These are phyloP conservation scores for Pocota personata DNA, from an alignment of 2,888 invertebrate genomes.

Conservation along the genomic window DNA sequence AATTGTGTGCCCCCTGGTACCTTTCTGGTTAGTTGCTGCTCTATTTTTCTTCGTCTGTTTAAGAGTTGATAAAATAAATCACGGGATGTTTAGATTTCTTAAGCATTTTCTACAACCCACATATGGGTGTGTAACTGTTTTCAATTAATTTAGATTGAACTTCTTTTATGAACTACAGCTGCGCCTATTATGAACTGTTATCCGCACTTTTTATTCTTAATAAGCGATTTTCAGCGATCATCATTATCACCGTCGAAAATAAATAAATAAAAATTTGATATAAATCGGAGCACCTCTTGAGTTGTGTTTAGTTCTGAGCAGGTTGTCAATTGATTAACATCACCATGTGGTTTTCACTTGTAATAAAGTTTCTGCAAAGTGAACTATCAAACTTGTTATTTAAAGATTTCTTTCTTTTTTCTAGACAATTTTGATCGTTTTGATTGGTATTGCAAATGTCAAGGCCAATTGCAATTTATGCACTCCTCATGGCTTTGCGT, in stretches of 20 bases:
- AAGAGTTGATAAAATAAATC: too few relatives aligned
- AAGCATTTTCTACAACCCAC: too few relatives aligned
- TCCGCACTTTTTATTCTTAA: too few relatives aligned
- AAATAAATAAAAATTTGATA: conserved; percentile 35
- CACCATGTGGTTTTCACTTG: conserved; percentile 36
- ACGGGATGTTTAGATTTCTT: too few relatives aligned
- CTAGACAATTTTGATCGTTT: conserved; percentile 23
- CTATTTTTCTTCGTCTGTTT: too few relatives aligned
- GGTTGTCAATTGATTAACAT: not conserved
- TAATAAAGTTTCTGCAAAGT: not conserved
- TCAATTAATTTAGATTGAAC: too few relatives aligned
- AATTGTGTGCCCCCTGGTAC: too few relatives aligned
- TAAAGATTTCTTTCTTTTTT: not conserved
- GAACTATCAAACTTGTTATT: not conserved
- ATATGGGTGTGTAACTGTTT: too few relatives aligned
- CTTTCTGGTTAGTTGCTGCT: too few relatives aligned
- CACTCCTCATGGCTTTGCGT: conserved; percentile 73
- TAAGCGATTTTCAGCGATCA: conserved; percentile 9
- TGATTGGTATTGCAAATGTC: conserved; percentile 22
- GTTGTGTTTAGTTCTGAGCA: conserved; percentile 9
- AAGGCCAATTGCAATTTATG: conserved; percentile 76
- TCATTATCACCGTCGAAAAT: not conserved
- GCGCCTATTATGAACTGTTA: too few relatives aligned
- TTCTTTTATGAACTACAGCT: too few relatives aligned
- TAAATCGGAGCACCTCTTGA: not conserved